Evolutionary conservation across 1,140 invertebrate genomes (phyloP).

Genomic region (Acromyrmex heyeri): DNA sequence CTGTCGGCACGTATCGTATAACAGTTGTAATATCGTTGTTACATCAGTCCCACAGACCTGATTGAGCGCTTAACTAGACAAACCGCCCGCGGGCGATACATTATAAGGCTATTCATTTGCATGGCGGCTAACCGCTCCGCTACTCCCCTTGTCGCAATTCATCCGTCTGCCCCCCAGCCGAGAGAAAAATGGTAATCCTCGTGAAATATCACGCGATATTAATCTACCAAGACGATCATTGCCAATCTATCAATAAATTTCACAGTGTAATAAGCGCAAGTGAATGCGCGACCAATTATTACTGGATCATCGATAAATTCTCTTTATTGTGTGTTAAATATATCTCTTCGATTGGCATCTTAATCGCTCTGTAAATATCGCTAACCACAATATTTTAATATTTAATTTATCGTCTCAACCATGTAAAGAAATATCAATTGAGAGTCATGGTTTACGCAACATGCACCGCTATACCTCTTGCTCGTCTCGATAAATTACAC

Average conservation of each 20-base stretch:
- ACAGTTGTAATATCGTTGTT: conserved; percentile 56
- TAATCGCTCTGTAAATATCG: conserved; percentile 10
- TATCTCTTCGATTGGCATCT: conserved; percentile 42
- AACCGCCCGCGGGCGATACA: conserved; percentile 50
- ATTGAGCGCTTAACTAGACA: conserved; percentile 65
- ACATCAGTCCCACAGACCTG: conserved; percentile 28
- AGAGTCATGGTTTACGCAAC: conserved; percentile 67
- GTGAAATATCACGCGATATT: conserved; percentile 61
- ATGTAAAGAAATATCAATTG: conserved; percentile 45
- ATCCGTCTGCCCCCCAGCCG: conserved; percentile 7
- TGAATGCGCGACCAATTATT: conserved; percentile 62
- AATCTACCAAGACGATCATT: conserved; percentile 23
- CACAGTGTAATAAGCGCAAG: conserved; percentile 28
- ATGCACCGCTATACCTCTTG: conserved; percentile 47
- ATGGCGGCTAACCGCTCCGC: conserved; percentile 42
- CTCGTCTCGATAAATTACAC: conserved; percentile 70
- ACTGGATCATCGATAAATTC: conserved; percentile 62
- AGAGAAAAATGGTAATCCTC: conserved; percentile 43
- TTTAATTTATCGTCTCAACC: conserved; percentile 67
- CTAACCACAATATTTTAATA: conserved; percentile 62
- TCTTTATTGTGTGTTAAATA: conserved; percentile 50
- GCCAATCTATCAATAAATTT: conserved; percentile 41
- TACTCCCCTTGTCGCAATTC: conserved; percentile 48
- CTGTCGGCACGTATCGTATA: conserved; percentile 48
- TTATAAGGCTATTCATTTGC: conserved; percentile 64